These are phyloP conservation scores for Anser cygnoides DNA, from an alignment of 2,113 vertebrate genomes.

Conservation along the genomic window DNA sequence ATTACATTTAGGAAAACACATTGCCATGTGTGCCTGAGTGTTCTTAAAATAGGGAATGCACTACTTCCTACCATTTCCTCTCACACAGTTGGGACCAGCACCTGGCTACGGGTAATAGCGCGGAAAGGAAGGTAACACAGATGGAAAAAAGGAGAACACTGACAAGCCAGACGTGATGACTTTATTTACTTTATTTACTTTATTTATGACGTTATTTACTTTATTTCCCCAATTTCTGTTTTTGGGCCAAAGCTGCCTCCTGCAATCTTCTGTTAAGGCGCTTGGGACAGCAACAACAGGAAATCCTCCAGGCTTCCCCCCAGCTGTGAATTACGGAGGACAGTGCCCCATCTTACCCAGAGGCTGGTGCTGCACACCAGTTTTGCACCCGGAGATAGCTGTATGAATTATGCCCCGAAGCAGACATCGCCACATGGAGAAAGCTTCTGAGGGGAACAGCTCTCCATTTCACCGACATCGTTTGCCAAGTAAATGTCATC, in stretches of 20 bases:
- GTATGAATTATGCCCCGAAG: neutral
- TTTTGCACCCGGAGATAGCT: neutral
- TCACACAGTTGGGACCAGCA: neutral
- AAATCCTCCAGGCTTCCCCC: neutral
- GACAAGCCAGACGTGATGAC: neutral
- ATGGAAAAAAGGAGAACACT: neutral
- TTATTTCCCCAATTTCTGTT: neutral
- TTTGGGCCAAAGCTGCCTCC: neutral
- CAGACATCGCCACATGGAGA: neutral
- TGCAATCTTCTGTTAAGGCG: neutral
- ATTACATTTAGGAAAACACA: neutral
- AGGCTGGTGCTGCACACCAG: neutral
- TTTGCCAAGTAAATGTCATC: neutral
- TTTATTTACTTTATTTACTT: neutral
- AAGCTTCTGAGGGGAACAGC: neutral
- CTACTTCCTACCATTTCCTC: neutral
- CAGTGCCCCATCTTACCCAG: neutral
- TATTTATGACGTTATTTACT: neutral
- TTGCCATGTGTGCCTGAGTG: neutral
- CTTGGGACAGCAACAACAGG: neutral
- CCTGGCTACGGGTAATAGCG: neutral
- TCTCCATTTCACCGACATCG: accelerated
- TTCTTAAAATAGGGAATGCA: neutral
- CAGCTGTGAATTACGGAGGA: neutral
- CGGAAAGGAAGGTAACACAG: neutral